A percentile compares a stretch with the other conserved stretches of the same genome.
Conservation (phyloP, 2,113 vertebrate genomes). For the Sapayoa aenigma region DNA sequence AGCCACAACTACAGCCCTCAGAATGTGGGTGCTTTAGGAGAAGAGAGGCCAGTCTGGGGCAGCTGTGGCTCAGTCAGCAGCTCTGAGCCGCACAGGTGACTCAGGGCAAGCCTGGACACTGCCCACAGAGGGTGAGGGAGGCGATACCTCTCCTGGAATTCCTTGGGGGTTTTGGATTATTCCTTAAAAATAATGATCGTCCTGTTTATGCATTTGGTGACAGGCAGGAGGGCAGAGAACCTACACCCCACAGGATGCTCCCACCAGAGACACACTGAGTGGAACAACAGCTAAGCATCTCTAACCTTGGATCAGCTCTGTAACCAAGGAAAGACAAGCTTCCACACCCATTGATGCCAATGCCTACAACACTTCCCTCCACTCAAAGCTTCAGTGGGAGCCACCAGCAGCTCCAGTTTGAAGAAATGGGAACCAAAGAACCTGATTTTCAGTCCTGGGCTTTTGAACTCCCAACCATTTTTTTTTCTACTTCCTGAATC, state of each 20-base stretch:
- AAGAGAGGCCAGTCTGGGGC: background rate
- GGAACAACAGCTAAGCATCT: accelerated
- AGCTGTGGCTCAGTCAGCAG: background rate
- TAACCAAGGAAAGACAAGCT: background rate
- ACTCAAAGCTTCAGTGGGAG: background rate
- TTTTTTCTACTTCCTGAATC: background rate
- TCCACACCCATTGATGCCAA: background rate
- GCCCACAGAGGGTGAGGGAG: accelerated
- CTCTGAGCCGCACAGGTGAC: background rate
- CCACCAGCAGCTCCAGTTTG: background rate
- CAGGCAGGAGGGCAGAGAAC: background rate
- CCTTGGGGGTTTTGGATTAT: background rate
- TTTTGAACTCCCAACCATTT: background rate
- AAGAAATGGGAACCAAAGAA: background rate
- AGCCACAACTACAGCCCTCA: too few relatives aligned
- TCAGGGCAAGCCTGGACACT: accelerated
- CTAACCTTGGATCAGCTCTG: background rate
- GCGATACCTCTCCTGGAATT: accelerated
- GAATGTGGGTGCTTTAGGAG: accelerated
- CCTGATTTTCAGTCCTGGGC: background rate
- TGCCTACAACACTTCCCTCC: too few relatives aligned
- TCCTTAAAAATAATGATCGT: background rate
- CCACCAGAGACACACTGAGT: accelerated
- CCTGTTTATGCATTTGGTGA: background rate
- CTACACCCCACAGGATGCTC: too few relatives aligned